These are phyloP conservation scores for Pachyrhynchus sulphureomaculatus DNA, from an alignment of 1,140 invertebrate species.

Conservation along the genomic window DNA sequence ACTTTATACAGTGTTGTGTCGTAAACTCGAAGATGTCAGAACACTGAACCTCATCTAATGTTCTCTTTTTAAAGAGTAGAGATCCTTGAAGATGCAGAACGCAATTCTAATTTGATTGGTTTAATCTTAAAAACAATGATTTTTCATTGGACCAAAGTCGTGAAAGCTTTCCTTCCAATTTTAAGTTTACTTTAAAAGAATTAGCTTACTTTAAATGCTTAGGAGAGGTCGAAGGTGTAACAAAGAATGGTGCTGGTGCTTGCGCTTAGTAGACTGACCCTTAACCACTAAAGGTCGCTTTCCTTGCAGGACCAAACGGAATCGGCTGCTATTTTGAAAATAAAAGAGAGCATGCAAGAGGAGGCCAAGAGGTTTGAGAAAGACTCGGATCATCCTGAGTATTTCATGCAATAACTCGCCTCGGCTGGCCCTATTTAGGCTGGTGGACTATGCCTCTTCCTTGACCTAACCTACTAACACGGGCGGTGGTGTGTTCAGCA, in stretches of 20 bases:
- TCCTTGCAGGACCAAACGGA: constrained; percentile 92
- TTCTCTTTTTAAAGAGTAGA: too few relatives aligned
- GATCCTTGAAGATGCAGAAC: too few relatives aligned
- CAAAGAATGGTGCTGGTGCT: constrained; percentile 35
- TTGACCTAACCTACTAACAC: constrained; percentile 51
- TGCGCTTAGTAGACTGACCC: constrained; percentile 52
- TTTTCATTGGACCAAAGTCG: too few relatives aligned
- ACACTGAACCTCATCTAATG: too few relatives aligned
- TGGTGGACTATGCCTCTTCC: constrained; percentile 50
- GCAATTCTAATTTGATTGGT: too few relatives aligned
- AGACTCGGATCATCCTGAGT: constrained; percentile 94
- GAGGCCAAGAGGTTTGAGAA: constrained; percentile 99
- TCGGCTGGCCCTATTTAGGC: constrained; percentile 46
- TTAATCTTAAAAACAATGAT: too few relatives aligned
- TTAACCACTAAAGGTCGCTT: constrained; percentile 59
- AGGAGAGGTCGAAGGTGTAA: constrained; percentile 21
- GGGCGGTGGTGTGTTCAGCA: constrained; percentile 52
- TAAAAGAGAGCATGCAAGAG: constrained; percentile 99
- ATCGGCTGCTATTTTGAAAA: constrained; percentile 98
- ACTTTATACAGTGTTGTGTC: too few relatives aligned
- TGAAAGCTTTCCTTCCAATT: too few relatives aligned
- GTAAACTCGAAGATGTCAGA: too few relatives aligned
- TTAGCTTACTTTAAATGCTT: too few relatives aligned
- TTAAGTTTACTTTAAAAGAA: too few relatives aligned
- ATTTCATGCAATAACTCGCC: constrained; percentile 86